These are phyloP conservation scores for Bombus waltoni DNA, from an alignment of 1,140 invertebrate genomes.

Conservation along the genomic window DNA sequence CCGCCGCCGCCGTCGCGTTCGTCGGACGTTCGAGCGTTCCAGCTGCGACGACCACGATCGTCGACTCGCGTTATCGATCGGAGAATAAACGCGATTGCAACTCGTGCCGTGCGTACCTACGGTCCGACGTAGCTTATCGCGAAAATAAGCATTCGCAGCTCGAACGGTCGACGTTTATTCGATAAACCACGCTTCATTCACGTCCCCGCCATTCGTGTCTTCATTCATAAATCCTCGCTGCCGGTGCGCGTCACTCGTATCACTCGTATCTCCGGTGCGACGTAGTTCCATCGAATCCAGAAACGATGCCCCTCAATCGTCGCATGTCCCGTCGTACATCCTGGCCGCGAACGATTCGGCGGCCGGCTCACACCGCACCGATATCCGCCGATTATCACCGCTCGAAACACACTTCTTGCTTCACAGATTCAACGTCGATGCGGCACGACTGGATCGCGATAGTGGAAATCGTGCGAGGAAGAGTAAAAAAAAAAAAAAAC, in stretches of 20 bases:
- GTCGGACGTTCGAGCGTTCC: not conserved
- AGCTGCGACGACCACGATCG: not conserved
- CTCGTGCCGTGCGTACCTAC: not conserved
- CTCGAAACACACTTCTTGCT: not conserved
- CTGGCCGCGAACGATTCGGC: not conserved
- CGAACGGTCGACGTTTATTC: constrained; percentile 53
- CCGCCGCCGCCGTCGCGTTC: not conserved
- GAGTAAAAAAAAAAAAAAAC: not conserved
- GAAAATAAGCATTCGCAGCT: constrained; percentile 59
- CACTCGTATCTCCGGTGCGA: not conserved
- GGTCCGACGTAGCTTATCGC: constrained; percentile 3
- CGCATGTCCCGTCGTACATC: not conserved
- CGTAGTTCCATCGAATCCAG: not conserved
- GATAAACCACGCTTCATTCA: constrained; percentile 59
- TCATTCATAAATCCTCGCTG: constrained; percentile 55
- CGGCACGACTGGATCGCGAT: too few species aligned
- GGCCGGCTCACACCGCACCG: not conserved
- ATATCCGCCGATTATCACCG: not conserved
- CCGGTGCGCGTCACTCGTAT: not conserved
- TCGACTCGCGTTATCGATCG: constrained; percentile 17
- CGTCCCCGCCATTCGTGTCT: constrained; percentile 36
- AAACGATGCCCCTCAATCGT: not conserved
- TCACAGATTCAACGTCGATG: too few species aligned
- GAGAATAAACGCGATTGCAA: not conserved
- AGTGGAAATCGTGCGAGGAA: too few species aligned